Base-by-base conservation (phyloP, 2,113 vertebrate species). In the Colaptes auratus region DNA sequence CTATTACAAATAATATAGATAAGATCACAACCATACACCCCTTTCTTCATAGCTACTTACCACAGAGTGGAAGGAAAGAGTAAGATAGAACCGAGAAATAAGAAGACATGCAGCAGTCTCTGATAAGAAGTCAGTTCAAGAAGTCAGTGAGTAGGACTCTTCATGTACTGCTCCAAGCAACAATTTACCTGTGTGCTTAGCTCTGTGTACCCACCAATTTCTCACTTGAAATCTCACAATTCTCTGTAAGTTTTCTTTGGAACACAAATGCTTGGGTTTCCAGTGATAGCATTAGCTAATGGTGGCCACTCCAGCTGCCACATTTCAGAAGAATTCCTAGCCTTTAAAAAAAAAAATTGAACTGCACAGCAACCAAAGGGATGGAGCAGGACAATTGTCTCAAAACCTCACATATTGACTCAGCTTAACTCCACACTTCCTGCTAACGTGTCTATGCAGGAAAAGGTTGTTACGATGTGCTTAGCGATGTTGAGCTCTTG, bases 251-350 rank as follows among this genome's bases (percentile, higher is more conserved):
- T 48, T 25, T 78, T 70, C 20, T 81, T 74, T 46, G 59, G 25
- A 82, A 58, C 8, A 33, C 2, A 31, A 71, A 12, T 56, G 16
- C 9, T 67, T 36, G 21, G 3, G 10, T 84, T 87, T 78, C 31
- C 21, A 7, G 28, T 0, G 0, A 21, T 2, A 59, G 9, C 14
- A 25, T 15, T 52, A 84, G 21, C 24, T 14, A n/a, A 15, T 18
- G 15, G 2, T 80, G 35, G 11, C n/a, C 63, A 30, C 19, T 70
- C 5, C 35, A 69, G 50, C 5, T 58, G 2, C 3, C 12, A 69
- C 14, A 53, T n/a, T 55, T 50, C n/a, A 79, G 4, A 58, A 67
- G 19, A 75, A 70, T 12, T 88, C 10, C 33, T 35, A 80, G 13
- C n/a, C 27, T 74, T 86, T 74, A 21, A 19, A 44, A 82, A 75